Percentiles rank a stretch among this genome's conserved stretches.
phyloP scores from a whole-genome alignment of 2,888 invertebrate genomes.

The Rhopalosiphum nymphaeae region DNA sequence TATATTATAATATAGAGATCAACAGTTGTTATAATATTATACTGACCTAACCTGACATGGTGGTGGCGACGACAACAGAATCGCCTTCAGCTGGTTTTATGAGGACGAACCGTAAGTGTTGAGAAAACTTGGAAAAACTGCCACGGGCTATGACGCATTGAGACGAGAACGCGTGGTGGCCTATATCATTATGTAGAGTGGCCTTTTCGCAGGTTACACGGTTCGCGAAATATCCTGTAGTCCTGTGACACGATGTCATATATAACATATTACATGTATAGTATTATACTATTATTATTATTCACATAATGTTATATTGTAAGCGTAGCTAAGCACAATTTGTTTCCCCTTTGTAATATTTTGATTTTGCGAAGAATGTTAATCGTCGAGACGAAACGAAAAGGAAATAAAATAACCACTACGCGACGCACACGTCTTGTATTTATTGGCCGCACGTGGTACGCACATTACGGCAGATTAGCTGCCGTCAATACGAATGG shows the following conservation, averaged over 20 bases:
- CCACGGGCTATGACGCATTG: background rate
- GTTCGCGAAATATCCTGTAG: background rate
- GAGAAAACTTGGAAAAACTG: background rate
- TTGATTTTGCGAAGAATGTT: background rate
- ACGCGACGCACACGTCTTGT: background rate
- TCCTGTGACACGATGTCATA: background rate
- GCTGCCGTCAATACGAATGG: slow-evolving; percentile 47
- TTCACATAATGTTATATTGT: background rate
- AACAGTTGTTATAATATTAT: background rate
- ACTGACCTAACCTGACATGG: background rate
- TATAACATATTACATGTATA: background rate
- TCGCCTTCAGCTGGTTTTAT: background rate
- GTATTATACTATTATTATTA: background rate
- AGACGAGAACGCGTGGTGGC: background rate
- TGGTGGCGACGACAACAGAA: background rate
- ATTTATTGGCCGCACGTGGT: slow-evolving; percentile 46
- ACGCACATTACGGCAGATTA: slow-evolving; percentile 40
- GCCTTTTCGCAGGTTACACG: background rate
- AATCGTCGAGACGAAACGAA: no score
- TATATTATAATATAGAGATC: background rate
- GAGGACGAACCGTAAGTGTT: background rate
- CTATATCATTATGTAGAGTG: background rate
- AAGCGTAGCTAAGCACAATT: background rate
- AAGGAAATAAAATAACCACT: background rate
- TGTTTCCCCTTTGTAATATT: background rate